Percentiles rank a stretch among this genome's conserved stretches.
These are phyloP conservation scores for Pseudochirops cupreus DNA, from an alignment of 2,797 vertebrate species.

Conservation along the genomic window DNA sequence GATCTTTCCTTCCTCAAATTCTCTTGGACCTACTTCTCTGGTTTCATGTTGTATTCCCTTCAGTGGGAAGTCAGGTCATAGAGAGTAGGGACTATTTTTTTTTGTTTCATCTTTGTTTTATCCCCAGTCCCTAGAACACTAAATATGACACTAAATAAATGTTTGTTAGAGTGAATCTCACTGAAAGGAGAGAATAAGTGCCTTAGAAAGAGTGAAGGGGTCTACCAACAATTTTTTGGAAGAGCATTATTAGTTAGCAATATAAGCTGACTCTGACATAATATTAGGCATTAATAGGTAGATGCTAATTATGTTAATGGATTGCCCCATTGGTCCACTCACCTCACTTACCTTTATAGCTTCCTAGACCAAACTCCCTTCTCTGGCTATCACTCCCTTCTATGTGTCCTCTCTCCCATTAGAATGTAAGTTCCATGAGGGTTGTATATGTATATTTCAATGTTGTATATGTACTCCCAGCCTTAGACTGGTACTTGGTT, in stretches of 20 bases:
- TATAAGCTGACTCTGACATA: neutral
- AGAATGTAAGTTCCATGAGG: neutral
- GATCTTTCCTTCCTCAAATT: neutral
- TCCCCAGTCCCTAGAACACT: neutral
- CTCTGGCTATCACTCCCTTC: neutral
- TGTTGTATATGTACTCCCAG: neutral
- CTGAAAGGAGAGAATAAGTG: neutral
- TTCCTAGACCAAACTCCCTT: neutral
- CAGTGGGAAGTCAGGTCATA: neutral
- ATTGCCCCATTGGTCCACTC: neutral
- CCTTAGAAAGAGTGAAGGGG: neutral
- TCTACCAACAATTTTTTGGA: neutral
- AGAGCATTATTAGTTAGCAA: neutral
- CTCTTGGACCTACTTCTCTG: neutral
- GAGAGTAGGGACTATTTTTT: neutral
- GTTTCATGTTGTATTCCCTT: neutral
- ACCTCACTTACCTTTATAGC: neutral
- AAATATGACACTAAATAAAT: neutral
- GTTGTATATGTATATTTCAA: neutral
- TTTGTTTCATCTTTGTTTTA: neutral
- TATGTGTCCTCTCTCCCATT: neutral
- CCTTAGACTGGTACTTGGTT: neutral
- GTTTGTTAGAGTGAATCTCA: neutral
- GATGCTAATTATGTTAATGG: neutral
- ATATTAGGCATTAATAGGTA: neutral